phyloP scores from a whole-genome alignment of 1,140 invertebrate species.

The Paraescarpia echinospica region DNA sequence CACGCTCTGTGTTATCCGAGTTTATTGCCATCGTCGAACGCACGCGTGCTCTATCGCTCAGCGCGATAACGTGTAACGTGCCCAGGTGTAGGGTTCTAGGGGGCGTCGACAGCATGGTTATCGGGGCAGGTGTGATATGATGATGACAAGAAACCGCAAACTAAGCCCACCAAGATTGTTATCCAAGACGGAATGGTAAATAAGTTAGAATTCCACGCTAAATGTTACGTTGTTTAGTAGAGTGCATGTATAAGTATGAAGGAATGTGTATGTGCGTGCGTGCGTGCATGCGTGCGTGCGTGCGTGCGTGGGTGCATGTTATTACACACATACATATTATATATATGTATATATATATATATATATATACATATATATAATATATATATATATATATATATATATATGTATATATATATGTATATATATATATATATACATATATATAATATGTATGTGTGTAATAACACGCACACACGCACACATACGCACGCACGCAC shows the following conservation, averaged over 20 bases:
- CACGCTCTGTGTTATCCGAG: background rate
- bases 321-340: background rate
- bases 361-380: background rate
- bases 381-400: background rate
- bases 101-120: background rate
- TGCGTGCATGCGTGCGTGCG: background rate
- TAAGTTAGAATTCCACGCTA: background rate
- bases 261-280: background rate
- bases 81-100: background rate
- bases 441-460: background rate
- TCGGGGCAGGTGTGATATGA: background rate
- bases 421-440: background rate
- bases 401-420: background rate
- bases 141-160: background rate
- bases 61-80: background rate
- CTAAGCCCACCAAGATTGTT: background rate
- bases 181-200: background rate
- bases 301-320: background rate
- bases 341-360: background rate
- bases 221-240: too few species aligned
- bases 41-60: background rate
- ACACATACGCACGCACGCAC: background rate
- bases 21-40: background rate
- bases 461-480: background rate
- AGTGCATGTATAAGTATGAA: too few species aligned